Evolutionary conservation across 1,140 invertebrate species (phyloP).

Genomic region (Armadillidium nasatum): DNA sequence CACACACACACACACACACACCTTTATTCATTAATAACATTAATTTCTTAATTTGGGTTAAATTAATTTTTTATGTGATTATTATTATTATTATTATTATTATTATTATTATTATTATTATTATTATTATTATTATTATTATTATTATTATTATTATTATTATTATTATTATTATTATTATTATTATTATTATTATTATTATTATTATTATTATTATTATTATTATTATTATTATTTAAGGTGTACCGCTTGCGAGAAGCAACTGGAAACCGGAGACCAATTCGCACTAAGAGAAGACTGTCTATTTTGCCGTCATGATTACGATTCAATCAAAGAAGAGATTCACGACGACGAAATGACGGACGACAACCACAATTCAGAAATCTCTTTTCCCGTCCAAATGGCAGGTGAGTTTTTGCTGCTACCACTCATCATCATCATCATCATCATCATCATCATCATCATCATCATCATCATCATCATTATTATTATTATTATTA

Average conservation of each 20-base stretch:
- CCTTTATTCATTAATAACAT: neutral
- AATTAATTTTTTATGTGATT: too few species aligned
- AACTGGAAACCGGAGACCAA: slow-evolving; percentile 90
- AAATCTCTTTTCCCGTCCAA: neutral
- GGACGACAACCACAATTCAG: neutral
- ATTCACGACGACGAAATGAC: slow-evolving; percentile 46
- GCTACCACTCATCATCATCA: too few species aligned
- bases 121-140: too few species aligned
- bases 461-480: too few species aligned
- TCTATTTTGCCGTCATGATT: slow-evolving; percentile 94
- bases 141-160: neutral
- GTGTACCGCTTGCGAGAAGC: slow-evolving; percentile 83
- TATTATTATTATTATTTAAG: slow-evolving; percentile 60
- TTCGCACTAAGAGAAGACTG: slow-evolving; percentile 92
- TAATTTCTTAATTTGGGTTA: too few species aligned
- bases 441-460: too few species aligned
- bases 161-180: neutral
- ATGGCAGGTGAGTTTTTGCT: neutral
- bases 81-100: too few species aligned
- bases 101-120: too few species aligned
- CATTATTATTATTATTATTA: too few species aligned
- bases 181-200: neutral
- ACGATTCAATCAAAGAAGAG: slow-evolving; percentile 76
- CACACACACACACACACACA: neutral
- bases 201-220: neutral